These are phyloP conservation scores for Steinernema hermaphroditum DNA, from an alignment of 2,888 invertebrate genomes.

Conservation along the genomic window DNA sequence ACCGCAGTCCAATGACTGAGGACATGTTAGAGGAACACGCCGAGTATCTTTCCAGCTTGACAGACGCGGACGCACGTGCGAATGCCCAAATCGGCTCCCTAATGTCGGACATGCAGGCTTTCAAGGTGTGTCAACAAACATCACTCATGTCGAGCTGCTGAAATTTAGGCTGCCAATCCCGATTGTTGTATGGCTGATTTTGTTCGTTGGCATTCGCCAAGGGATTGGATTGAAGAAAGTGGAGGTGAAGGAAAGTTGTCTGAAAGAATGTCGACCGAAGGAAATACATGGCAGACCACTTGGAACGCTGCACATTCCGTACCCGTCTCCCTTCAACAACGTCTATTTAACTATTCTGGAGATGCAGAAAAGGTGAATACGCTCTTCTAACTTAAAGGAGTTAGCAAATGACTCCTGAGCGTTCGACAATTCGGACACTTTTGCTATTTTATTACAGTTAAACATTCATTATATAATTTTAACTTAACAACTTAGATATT, in stretches of 20 bases:
- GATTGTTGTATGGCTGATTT: slow-evolving; percentile 88
- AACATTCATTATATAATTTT: too few species aligned
- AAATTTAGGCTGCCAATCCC: slow-evolving; percentile 83
- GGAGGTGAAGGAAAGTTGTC: slow-evolving; percentile 49
- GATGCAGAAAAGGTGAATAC: slow-evolving; percentile 85
- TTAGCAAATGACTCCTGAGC: too few species aligned
- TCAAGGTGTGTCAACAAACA: slow-evolving; percentile 75
- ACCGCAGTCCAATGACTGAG: slow-evolving; percentile 93
- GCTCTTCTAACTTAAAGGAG: too few species aligned
- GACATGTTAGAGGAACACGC: slow-evolving; percentile 92
- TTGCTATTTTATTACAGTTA: too few species aligned
- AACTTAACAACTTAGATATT: slow-evolving; percentile 41
- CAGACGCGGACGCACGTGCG: slow-evolving; percentile 83
- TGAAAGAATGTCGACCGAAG: slow-evolving; percentile 77
- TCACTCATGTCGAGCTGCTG: too few species aligned
- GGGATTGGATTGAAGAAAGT: slow-evolving; percentile 81
- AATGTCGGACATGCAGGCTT: slow-evolving; percentile 95
- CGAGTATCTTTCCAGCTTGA: slow-evolving; percentile 83
- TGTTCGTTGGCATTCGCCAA: slow-evolving; percentile 95
- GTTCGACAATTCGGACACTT: too few species aligned
- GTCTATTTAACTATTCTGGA: slow-evolving; percentile 90
- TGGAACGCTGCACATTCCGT: slow-evolving; percentile 88
- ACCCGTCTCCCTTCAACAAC: slow-evolving; percentile 83
- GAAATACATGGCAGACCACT: slow-evolving; percentile 88
- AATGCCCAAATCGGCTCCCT: slow-evolving; percentile 92